A percentile compares a stretch with the other conserved stretches of the same genome.
These are phyloP conservation scores for Bembecia ichneumoniformis DNA, from an alignment of 2,888 invertebrate species.

Conservation along the genomic window DNA sequence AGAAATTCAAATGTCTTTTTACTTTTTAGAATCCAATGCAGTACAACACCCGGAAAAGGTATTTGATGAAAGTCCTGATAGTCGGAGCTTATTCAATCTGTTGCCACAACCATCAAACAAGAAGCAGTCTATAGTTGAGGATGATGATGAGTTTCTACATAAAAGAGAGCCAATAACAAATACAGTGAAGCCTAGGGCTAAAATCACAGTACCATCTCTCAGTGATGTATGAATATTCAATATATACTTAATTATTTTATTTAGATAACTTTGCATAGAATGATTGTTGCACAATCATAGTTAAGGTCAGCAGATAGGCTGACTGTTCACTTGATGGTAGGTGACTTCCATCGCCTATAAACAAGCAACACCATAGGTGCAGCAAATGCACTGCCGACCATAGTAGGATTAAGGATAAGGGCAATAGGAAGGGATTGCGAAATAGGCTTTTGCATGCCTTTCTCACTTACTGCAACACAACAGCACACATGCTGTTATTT, in stretches of 20 bases:
- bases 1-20: background rate
- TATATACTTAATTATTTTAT: constrained; percentile 4
- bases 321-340: too few relatives aligned
- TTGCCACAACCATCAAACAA: constrained; percentile 66
- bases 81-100: constrained; percentile 37
- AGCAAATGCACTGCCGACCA: too few relatives aligned
- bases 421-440: too few relatives aligned
- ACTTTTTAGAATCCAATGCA: background rate
- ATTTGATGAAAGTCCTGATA: constrained; percentile 6
- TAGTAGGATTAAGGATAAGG: too few relatives aligned
- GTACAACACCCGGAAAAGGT: constrained; percentile 1
- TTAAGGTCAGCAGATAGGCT: too few relatives aligned
- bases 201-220: constrained; percentile 79
- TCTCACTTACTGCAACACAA: too few relatives aligned
- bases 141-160: constrained; percentile 75
- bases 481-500: too few relatives aligned
- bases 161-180: constrained; percentile 61
- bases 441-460: too few relatives aligned
- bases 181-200: constrained; percentile 64
- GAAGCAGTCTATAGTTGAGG: constrained; percentile 52
- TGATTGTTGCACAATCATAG: too few relatives aligned
- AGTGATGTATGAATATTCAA: constrained; percentile 62
- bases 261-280: background rate
- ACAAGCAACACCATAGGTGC: background rate
- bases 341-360: too few relatives aligned